Conservation (phyloP, 2,113 vertebrate genomes). For the Vidua chalybeata region DNA sequence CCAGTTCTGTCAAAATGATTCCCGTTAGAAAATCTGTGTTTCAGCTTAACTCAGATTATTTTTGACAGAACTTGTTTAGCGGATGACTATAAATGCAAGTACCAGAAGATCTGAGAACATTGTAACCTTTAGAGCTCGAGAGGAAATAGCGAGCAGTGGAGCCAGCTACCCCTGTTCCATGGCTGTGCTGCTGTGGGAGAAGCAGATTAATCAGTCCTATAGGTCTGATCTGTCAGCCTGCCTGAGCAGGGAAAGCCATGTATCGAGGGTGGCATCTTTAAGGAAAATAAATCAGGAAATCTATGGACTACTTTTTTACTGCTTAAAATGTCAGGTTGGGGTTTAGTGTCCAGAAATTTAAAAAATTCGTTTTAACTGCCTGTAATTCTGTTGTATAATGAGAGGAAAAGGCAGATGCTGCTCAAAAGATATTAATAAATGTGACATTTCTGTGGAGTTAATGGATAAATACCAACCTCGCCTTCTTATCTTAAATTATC, state of each 20-base stretch:
- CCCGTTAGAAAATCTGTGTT: constrained; percentile 61
- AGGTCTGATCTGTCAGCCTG: neutral
- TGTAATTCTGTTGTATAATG: neutral
- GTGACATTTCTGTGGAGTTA: neutral
- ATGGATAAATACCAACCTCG: neutral
- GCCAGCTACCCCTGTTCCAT: neutral
- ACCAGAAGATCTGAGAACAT: constrained; percentile 62
- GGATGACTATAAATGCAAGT: constrained; percentile 59
- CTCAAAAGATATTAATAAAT: neutral
- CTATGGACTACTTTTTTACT: neutral
- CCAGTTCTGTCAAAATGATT: constrained; percentile 70
- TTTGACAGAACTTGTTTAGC: constrained; percentile 66
- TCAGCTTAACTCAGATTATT: constrained; percentile 69
- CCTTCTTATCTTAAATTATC: neutral
- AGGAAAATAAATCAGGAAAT: neutral
- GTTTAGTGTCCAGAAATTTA: constrained; percentile 1
- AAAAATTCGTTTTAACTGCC: neutral
- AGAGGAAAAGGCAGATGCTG: neutral
- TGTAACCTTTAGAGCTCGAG: constrained; percentile 49
- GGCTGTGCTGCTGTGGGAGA: neutral
- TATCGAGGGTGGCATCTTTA: neutral
- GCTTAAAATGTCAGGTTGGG: neutral
- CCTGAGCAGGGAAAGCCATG: neutral
- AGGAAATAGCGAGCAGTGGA: neutral
- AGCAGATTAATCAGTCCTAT: neutral